These are phyloP conservation scores for Priocnemis perturbator DNA, from an alignment of 2,888 invertebrate genomes.

Conservation along the genomic window DNA sequence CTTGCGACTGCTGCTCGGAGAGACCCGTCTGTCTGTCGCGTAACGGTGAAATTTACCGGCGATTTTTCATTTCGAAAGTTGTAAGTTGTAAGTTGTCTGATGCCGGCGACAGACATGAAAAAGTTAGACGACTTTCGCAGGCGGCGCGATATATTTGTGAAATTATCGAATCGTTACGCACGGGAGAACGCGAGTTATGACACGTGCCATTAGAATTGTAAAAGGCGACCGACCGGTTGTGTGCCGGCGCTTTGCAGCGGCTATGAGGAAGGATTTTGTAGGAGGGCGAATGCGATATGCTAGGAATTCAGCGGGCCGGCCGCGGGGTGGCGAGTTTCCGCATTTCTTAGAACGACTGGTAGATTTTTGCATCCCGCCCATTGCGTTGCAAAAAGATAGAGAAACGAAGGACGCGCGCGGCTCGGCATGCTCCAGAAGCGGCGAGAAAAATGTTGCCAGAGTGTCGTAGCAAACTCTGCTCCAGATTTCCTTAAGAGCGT, in stretches of 20 bases:
- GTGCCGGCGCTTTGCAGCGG: background rate
- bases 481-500: constrained; percentile 54
- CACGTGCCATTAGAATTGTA: constrained; percentile 46
- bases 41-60: no score
- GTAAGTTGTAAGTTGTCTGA: no score
- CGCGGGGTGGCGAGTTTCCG: background rate
- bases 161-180: constrained; percentile 47
- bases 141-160: constrained; percentile 25
- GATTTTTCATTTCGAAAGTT: no score
- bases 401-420: background rate
- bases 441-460: constrained; percentile 32
- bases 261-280: background rate
- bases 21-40: no score
- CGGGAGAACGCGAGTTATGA: constrained; percentile 39
- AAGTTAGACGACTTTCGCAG: no score
- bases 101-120: no score
- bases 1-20: no score
- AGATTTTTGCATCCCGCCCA: background rate
- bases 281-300: background rate
- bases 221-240: constrained; percentile 34
- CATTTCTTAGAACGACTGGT: background rate
- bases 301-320: background rate
- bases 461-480: constrained; percentile 38
- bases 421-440: no score
- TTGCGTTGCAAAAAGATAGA: no score